Percentiles rank a stretch among this genome's conserved stretches.
Conservation (phyloP, 1,140 invertebrate species). For the Aphaenogaster rudis region DNA sequence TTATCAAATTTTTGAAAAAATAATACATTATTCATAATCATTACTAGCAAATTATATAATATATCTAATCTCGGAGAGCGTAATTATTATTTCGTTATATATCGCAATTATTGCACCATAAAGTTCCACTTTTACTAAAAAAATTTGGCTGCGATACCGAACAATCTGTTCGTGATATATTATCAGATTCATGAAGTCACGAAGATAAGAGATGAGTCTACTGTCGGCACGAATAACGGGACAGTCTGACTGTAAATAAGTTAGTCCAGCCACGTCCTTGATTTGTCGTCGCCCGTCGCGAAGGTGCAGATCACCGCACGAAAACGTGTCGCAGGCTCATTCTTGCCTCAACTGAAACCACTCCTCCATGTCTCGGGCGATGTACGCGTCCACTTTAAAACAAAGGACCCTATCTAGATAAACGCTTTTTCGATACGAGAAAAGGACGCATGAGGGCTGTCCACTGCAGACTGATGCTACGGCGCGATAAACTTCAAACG, state of each 20-base stretch:
- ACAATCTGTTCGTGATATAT: constrained; percentile 15
- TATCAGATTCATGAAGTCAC: constrained; percentile 35
- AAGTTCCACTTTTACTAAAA: background rate
- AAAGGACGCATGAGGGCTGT: constrained; percentile 85
- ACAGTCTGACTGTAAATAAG: constrained; percentile 62
- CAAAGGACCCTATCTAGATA: constrained; percentile 84
- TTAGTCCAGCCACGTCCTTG: constrained; percentile 66
- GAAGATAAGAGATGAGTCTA: constrained; percentile 37
- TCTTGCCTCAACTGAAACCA: constrained; percentile 25
- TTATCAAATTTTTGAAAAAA: background rate
- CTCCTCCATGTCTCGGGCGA: constrained; percentile 79
- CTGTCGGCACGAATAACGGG: constrained; percentile 21
- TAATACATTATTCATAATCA: background rate
- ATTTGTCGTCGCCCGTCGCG: constrained; percentile 50
- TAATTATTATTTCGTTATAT: constrained; percentile 10
- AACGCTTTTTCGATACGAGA: constrained; percentile 83
- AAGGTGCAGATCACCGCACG: constrained; percentile 24
- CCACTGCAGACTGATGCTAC: constrained; percentile 85
- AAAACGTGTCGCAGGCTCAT: constrained; percentile 48
- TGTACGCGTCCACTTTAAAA: constrained; percentile 85
- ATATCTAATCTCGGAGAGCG: background rate
- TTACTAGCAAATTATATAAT: background rate
- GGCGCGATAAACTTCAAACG: constrained; percentile 85
- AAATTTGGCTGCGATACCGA: background rate
- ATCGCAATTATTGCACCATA: background rate